Conservation (phyloP, 2,797 vertebrate genomes). For the Gymnoscopelus microlampas region DNA sequence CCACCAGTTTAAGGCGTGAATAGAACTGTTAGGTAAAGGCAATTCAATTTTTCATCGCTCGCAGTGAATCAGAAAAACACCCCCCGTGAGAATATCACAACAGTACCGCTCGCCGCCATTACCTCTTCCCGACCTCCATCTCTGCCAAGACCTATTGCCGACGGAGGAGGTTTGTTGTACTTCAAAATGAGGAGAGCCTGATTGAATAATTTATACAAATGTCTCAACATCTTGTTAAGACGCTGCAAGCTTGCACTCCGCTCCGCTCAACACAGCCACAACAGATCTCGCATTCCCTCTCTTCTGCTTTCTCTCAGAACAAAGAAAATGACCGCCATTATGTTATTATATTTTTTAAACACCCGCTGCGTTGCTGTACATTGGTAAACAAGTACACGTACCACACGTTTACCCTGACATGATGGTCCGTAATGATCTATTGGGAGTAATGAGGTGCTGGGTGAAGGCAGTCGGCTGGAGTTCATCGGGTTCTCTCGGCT, state of each 20-base stretch:
- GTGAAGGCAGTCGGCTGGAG: slow-evolving; percentile 41
- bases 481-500: slow-evolving; percentile 59
- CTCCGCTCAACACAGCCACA: not conserved
- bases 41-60: slow-evolving; percentile 70
- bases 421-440: slow-evolving; percentile 52
- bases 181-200: slow-evolving; percentile 69
- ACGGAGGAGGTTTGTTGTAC: slow-evolving; percentile 60
- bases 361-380: slow-evolving; percentile 15
- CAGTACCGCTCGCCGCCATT: slow-evolving; percentile 58
- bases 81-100: slow-evolving; percentile 58
- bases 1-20: slow-evolving; percentile 51
- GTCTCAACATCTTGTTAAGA: slow-evolving; percentile 65
- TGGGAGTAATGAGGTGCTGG: slow-evolving; percentile 62
- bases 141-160: slow-evolving; percentile 51
- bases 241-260: slow-evolving; percentile 37
- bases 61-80: slow-evolving; percentile 59
- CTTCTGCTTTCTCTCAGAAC: slow-evolving; percentile 43
- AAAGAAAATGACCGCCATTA: slow-evolving; percentile 50
- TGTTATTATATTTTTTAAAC: too few relatives aligned
- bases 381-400: slow-evolving; percentile 35
- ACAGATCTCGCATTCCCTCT: not conserved
- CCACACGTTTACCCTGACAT: slow-evolving; percentile 59
- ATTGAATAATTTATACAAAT: slow-evolving; percentile 78
- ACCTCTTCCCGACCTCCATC: slow-evolving; percentile 61
- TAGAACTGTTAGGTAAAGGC: slow-evolving; percentile 57